phyloP scores from a whole-genome alignment of 2,113 vertebrate species.

The Fregata magnificens region DNA sequence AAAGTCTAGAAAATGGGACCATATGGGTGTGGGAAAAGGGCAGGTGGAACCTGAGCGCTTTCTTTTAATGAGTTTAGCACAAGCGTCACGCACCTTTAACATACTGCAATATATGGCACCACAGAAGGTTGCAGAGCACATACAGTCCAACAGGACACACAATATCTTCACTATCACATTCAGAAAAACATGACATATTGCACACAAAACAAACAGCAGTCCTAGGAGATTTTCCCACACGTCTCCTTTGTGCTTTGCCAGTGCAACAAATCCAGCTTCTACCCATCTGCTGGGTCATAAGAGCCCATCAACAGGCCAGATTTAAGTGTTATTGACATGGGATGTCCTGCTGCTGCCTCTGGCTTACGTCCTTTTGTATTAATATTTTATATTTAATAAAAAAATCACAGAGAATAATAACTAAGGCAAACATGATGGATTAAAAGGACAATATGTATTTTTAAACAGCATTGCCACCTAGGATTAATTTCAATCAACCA shows the following conservation, averaged over 20 bases:
- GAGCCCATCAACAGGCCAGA: background rate
- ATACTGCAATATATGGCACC: background rate
- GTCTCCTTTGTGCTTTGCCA: background rate
- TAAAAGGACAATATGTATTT: constrained; percentile 21
- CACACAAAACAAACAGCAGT: background rate
- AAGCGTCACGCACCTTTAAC: background rate
- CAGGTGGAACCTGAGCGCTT: background rate
- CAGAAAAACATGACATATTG: background rate
- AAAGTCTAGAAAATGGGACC: background rate
- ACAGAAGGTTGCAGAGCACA: background rate
- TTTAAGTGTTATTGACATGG: background rate
- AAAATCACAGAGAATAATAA: background rate
- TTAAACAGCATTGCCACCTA: constrained; percentile 6
- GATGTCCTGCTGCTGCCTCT: background rate
- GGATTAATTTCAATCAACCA: constrained; percentile 9
- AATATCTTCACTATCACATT: background rate
- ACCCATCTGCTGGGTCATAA: background rate
- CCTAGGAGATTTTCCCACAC: background rate
- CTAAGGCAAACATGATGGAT: background rate
- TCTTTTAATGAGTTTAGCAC: background rate
- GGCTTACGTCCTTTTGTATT: background rate
- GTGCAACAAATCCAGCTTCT: background rate
- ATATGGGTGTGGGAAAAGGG: background rate
- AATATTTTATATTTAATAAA: background rate
- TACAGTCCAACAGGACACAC: background rate